These are phyloP conservation scores for Malacosoma neustria DNA, from an alignment of 2,888 invertebrate genomes.

Conservation along the genomic window DNA sequence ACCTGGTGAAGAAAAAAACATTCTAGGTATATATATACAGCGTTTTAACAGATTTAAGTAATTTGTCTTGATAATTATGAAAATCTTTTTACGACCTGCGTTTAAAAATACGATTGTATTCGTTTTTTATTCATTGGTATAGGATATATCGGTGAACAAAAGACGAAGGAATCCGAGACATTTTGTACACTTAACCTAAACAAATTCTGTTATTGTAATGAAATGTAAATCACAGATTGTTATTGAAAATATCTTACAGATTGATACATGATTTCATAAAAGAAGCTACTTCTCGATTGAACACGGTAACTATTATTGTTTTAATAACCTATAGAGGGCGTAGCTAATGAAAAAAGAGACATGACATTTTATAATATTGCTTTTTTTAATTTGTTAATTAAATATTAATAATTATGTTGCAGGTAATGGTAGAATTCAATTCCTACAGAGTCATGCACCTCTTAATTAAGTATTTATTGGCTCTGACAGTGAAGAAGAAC, in stretches of 20 bases:
- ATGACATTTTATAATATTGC: background rate
- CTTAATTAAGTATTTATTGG: too few relatives aligned
- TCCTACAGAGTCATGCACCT: too few relatives aligned
- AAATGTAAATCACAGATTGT: conserved; percentile 25
- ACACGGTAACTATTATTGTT: conserved; percentile 30
- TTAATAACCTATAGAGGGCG: conserved; percentile 14
- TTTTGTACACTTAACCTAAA: conserved; percentile 18
- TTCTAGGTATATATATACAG: too few relatives aligned
- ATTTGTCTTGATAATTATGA: too few relatives aligned
- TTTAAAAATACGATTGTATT: too few relatives aligned
- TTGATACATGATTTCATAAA: conserved; percentile 2
- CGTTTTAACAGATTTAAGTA: too few relatives aligned
- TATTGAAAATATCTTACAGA: conserved; percentile 15
- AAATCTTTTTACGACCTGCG: too few relatives aligned
- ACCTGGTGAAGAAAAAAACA: too few relatives aligned
- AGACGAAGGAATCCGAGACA: background rate
- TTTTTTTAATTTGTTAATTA: background rate
- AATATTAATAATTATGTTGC: too few relatives aligned
- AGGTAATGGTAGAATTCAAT: too few relatives aligned
- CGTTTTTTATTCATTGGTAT: too few relatives aligned
- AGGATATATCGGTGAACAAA: background rate
- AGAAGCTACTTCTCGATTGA: conserved; percentile 24
- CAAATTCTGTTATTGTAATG: conserved; percentile 16
- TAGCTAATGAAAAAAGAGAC: background rate
- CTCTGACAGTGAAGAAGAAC: too few relatives aligned